Percentiles rank a stretch among this genome's conserved stretches.
Evolutionary conservation across 2,797 vertebrate genomes (phyloP).

Genomic region (Spinus pinus): DNA sequence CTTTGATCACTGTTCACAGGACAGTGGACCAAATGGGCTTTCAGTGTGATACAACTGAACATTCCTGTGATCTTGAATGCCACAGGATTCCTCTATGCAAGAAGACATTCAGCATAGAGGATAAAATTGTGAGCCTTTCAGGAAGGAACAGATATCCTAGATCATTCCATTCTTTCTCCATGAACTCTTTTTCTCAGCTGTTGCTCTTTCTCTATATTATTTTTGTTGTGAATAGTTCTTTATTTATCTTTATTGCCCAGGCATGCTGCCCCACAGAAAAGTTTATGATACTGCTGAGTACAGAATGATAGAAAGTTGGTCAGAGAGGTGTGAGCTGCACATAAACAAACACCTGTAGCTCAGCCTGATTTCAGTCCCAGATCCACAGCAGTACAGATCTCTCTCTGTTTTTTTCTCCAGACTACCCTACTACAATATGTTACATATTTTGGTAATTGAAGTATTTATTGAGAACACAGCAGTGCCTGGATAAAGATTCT

Average conservation of each 20-base stretch:
- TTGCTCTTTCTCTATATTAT: neutral
- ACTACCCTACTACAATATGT: neutral
- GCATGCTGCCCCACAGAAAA: neutral
- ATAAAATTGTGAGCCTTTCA: neutral
- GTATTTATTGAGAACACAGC: constrained; percentile 28
- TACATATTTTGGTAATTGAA: neutral
- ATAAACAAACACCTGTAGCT: neutral
- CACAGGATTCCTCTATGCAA: constrained; percentile 51
- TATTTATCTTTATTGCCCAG: neutral
- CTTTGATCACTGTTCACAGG: constrained; percentile 45
- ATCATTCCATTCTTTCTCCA: neutral
- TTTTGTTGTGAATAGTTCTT: neutral
- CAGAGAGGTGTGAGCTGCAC: neutral
- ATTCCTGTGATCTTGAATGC: constrained; percentile 18
- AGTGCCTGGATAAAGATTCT: neutral
- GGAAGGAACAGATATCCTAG: neutral
- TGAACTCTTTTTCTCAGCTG: neutral
- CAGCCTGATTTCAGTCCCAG: neutral
- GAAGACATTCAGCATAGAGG: constrained; percentile 27
- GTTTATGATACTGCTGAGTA: neutral
- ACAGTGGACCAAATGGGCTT: constrained; percentile 28
- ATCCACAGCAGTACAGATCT: neutral
- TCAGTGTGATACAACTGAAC: constrained; percentile 1
- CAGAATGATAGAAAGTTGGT: neutral
- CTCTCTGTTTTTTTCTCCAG: neutral